Base-by-base conservation (phyloP, 1,140 invertebrate genomes). In the Neodiprion pinetum region DNA sequence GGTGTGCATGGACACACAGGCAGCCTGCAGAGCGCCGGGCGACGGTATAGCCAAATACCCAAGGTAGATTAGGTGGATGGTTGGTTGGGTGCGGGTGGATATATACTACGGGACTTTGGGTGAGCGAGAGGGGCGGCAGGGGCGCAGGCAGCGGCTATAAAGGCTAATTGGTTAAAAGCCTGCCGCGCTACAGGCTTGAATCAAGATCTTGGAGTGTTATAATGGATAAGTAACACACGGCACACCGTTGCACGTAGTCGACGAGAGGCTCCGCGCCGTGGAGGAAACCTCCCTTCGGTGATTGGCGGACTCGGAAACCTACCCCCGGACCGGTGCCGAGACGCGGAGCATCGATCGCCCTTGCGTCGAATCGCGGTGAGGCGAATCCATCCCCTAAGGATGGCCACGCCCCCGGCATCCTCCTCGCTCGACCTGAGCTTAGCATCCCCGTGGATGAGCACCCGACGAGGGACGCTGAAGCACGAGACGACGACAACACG, bases 111-210 rank as follows among this genome's bases (percentile, higher is more conserved):
- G 74, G 48, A 65, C 12, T 70, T 50, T 14, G 50, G 70, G 21
- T 10, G 67, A 11, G 67, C 11, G 68, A 47, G 74, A 73, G 68
- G 47, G 21, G 11, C 68, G 4, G 21, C 71, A 1, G 72, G 49
- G 68, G 67, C 11, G 79, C 75, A 75, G 78, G 80, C 67, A 68
- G 50, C 47, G 75, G 84, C 85, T 87, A 87, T 88, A 88, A 88
- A 88, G 86, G 87, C 87, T 88, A 88, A 88, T 88, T 88, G 87
- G 87, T 88, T 88, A 88, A 88, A 88, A 88, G 87, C 87, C 88
- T 86, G 87, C 86, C 86, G 84, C 85, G 86, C 84, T 86, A 85
- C 85, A 87, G 87, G 87, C 87, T 88, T 88, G 88, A 88, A 88
- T 88, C 87, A 89, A 89, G 87, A 89, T 88, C 86, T 88, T 88